These are phyloP conservation scores for Allolobophora icterica DNA, from an alignment of 2,888 invertebrate species.

Conservation along the genomic window DNA sequence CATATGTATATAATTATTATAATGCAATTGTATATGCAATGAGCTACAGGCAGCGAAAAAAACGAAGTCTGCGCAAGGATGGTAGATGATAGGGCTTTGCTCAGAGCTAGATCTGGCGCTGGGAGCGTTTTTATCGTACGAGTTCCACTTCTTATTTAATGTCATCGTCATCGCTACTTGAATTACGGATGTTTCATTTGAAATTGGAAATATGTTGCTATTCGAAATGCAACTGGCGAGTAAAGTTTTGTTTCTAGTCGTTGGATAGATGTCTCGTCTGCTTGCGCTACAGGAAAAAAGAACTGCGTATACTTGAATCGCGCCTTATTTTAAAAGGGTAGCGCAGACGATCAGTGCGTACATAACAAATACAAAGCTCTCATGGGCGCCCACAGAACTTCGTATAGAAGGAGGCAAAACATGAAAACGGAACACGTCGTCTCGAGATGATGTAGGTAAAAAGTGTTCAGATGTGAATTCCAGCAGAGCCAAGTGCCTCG, in stretches of 20 bases:
- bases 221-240: not conserved
- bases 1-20: too few species aligned
- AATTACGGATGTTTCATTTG: not conserved
- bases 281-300: not conserved
- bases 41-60: not conserved
- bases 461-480: too few species aligned
- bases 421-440: too few species aligned
- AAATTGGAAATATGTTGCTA: not conserved
- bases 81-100: not conserved
- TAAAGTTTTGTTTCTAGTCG: not conserved
- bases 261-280: not conserved
- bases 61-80: not conserved
- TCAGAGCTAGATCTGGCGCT: not conserved
- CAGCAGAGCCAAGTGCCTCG: too few species aligned
- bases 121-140: not conserved
- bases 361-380: not conserved
- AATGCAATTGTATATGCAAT: not conserved
- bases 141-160: slow-evolving; percentile 9
- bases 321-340: not conserved
- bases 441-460: too few species aligned
- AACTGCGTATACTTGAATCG: not conserved
- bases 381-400: not conserved
- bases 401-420: too few species aligned
- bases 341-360: too few species aligned
- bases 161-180: not conserved